phyloP scores from a whole-genome alignment of 2,888 invertebrate species.

The Pterostichus madidus region DNA sequence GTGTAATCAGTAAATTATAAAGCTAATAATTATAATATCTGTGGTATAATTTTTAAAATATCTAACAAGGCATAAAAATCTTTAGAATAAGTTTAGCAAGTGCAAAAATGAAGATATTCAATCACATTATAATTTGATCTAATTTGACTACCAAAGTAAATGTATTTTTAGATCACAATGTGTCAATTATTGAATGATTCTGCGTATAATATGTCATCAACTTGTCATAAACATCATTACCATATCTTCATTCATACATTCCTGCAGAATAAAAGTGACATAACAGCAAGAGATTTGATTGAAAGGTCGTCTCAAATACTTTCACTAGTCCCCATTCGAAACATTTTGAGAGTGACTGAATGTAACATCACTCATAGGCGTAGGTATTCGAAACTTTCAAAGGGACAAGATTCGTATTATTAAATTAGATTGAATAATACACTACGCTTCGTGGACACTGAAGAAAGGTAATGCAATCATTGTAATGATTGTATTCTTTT shows the following conservation, averaged over 20 bases:
- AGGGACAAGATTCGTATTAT: not conserved
- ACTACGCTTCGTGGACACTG: too few relatives aligned
- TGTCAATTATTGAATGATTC: conserved; percentile 13
- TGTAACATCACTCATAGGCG: conserved; percentile 2
- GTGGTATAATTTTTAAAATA: too few relatives aligned
- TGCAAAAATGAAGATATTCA: not conserved
- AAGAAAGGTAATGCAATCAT: too few relatives aligned
- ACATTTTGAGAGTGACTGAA: conserved; percentile 55
- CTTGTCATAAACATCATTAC: conserved; percentile 33
- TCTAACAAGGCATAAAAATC: too few relatives aligned
- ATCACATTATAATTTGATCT: not conserved
- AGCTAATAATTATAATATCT: too few relatives aligned
- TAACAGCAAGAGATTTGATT: conserved; percentile 36
- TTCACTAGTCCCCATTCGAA: conserved; percentile 41
- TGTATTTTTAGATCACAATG: conserved; percentile 38
- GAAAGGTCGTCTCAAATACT: conserved; percentile 46
- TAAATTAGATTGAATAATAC: not conserved
- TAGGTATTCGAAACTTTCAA: not conserved
- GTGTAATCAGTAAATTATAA: too few relatives aligned
- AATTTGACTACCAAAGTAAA: conserved; percentile 23
- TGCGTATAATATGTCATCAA: conserved; percentile 24
- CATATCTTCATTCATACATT: conserved; percentile 48
- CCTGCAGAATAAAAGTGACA: conserved; percentile 11
- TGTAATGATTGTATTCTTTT: too few relatives aligned
- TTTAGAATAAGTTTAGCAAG: too few relatives aligned